Conservation (phyloP, 2,888 invertebrate genomes). For the Mermis nigrescens region DNA sequence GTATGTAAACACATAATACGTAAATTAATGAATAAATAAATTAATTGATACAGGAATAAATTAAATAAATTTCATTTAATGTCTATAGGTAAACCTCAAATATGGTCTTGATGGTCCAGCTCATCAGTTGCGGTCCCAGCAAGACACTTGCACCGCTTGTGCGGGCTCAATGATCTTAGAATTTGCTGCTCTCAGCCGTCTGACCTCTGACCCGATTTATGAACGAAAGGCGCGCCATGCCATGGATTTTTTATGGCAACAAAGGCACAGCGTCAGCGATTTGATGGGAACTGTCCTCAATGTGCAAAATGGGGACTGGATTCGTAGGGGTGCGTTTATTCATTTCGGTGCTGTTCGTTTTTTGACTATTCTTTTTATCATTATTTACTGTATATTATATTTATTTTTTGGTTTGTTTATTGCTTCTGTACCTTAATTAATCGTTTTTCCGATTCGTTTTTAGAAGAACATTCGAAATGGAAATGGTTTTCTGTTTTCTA, state of each 20-base stretch:
- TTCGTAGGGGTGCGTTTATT: conserved; percentile 48
- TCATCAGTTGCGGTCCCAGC: conserved; percentile 22
- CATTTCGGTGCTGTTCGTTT: background rate
- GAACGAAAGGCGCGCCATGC: conserved; percentile 81
- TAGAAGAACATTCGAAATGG: too few relatives aligned
- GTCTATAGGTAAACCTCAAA: conserved; percentile 26
- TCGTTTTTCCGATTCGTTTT: too few relatives aligned
- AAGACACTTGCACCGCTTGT: conserved; percentile 88
- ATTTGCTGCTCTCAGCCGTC: conserved; percentile 78
- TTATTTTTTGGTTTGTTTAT: too few relatives aligned
- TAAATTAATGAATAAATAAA: too few relatives aligned
- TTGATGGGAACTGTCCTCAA: conserved; percentile 92
- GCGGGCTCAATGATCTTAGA: conserved; percentile 93
- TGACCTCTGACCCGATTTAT: conserved; percentile 69
- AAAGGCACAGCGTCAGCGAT: conserved; percentile 67
- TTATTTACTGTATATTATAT: too few relatives aligned
- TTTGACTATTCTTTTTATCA: too few relatives aligned
- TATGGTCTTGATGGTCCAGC: conserved; percentile 22
- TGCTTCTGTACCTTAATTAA: too few relatives aligned
- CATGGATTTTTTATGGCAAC: conserved; percentile 88
- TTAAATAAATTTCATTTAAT: too few relatives aligned
- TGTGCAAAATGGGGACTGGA: conserved; percentile 95
- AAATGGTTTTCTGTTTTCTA: too few relatives aligned
- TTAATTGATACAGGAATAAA: too few relatives aligned
- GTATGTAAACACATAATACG: too few relatives aligned